phyloP scores from a whole-genome alignment of 2,113 vertebrate species.

The Zosterops pallidus region DNA sequence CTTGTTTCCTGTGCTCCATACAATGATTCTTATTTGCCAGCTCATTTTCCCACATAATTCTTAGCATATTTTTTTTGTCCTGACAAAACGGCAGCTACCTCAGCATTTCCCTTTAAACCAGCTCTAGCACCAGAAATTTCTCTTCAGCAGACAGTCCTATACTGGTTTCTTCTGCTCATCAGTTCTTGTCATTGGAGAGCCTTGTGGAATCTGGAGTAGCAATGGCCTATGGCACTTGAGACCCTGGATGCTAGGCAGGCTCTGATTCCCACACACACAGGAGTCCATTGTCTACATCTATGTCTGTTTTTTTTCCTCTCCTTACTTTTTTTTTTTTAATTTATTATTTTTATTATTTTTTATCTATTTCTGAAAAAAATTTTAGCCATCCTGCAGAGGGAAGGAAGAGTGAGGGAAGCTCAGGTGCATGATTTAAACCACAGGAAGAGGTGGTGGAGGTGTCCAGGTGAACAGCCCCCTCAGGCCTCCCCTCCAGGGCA shows the following conservation, averaged over 20 bases:
- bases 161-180: not conserved
- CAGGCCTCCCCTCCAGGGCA: not conserved
- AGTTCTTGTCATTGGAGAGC: not conserved
- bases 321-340: not conserved
- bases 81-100: not conserved
- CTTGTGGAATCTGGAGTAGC: not conserved
- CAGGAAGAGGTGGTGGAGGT: not conserved
- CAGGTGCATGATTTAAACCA: not conserved
- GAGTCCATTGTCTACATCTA: not conserved
- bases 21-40: not conserved
- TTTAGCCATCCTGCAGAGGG: not conserved
- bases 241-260: not conserved
- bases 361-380: not conserved
- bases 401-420: not conserved
- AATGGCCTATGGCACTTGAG: not conserved
- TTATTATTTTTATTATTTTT: not conserved
- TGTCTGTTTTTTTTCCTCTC: not conserved
- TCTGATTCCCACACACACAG: not conserved
- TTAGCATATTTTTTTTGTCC: not conserved
- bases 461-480: not conserved
- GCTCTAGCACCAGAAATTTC: not conserved
- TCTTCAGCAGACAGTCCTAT: not conserved
- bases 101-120: not conserved
- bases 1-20: not conserved
- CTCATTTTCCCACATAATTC: not conserved